Conservation (phyloP, 2,113 vertebrate species). For the Podiceps cristatus region DNA sequence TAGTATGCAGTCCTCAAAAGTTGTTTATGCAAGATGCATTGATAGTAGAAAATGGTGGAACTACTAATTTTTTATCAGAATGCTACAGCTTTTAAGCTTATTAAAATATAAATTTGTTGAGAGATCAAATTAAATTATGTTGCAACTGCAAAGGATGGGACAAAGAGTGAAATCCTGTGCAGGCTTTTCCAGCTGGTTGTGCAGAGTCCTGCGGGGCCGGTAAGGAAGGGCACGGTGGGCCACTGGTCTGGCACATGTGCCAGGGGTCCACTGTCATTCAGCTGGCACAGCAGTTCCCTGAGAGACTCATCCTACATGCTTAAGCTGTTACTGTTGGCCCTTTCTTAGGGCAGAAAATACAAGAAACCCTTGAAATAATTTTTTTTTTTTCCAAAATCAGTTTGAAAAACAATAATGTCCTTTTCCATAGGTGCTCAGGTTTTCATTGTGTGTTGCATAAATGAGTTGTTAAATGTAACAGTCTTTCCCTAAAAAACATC, state of each 20-base stretch:
- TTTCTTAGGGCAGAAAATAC: constrained; percentile 29
- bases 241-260: constrained; percentile 1
- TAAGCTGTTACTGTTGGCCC: constrained; percentile 17
- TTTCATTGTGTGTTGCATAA: not conserved
- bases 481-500: not conserved
- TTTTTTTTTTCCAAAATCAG: not conserved
- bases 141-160: not conserved
- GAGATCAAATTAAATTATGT: constrained; percentile 69
- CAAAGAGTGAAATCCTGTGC: not conserved
- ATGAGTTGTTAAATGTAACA: not conserved
- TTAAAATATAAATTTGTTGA: constrained; percentile 59
- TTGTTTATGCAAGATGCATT: not conserved
- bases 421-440: not conserved
- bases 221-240: not conserved
- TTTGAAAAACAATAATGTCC: not conserved
- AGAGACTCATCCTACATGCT: constrained; percentile 38
- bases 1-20: not conserved
- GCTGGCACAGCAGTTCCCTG: constrained; percentile 79
- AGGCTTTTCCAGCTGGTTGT: constrained; percentile 52
- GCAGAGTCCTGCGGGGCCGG: constrained; percentile 67
- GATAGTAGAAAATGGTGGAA: not conserved
- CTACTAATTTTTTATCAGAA: constrained; percentile 44
- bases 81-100: constrained; percentile 4
- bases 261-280: constrained; percentile 78
- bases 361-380: not conserved